A percentile compares a stretch with the other conserved stretches of the same genome.
These are phyloP conservation scores for Trachymyrmex septentrionalis DNA, from an alignment of 1,140 invertebrate species.

Conservation along the genomic window DNA sequence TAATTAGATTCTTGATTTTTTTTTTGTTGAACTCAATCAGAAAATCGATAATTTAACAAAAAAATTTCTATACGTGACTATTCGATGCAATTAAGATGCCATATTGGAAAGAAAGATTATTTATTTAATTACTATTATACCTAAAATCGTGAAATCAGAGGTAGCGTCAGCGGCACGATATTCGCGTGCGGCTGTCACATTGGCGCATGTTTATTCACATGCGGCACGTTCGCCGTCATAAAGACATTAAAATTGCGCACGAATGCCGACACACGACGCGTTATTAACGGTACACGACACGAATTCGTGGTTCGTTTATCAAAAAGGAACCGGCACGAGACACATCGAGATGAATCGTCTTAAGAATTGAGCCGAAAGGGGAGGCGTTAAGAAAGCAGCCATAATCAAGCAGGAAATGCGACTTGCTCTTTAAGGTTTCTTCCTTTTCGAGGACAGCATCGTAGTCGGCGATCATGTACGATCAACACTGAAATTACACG, in stretches of 20 bases:
- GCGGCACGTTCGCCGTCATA: conserved; percentile 9
- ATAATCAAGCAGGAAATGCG: background rate
- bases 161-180: background rate
- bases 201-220: conserved; percentile 23
- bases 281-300: conserved; percentile 16
- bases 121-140: background rate
- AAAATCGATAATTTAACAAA: background rate
- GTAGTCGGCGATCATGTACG: background rate
- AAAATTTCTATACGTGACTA: background rate
- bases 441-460: background rate
- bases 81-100: background rate
- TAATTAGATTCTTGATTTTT: no score
- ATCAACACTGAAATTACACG: background rate
- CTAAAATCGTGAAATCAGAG: background rate
- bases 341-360: background rate
- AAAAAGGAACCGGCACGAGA: background rate
- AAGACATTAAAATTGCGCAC: conserved; percentile 12
- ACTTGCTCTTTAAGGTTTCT: background rate
- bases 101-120: background rate
- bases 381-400: background rate
- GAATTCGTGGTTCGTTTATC: background rate
- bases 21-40: background rate
- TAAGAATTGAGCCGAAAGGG: background rate
- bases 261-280: conserved; percentile 43
- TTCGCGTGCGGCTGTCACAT: conserved; percentile 50